Conservation (phyloP, 2,797 vertebrate species). For the Adrianichthys oophorus region DNA sequence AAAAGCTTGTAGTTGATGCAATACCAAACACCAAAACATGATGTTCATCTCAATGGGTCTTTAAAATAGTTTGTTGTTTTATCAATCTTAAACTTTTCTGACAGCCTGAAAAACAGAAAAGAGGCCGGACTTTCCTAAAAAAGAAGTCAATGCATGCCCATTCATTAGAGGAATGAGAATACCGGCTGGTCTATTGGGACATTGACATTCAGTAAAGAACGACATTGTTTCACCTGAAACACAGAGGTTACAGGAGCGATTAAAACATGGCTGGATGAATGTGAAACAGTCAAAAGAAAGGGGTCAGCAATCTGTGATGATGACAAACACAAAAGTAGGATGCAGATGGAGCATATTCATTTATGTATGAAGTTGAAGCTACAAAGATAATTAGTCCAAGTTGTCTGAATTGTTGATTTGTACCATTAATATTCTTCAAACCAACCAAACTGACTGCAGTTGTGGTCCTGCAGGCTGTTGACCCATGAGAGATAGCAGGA, state of each 20-base stretch:
- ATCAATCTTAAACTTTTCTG: too few species aligned
- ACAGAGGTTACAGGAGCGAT: conserved; percentile 20
- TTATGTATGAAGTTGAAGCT: too few species aligned
- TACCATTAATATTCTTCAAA: conserved; percentile 1
- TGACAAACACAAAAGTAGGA: conserved; percentile 7
- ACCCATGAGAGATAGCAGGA: conserved; percentile 50
- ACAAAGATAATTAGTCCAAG: neutral
- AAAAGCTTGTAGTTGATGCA: too few species aligned
- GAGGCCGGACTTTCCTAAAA: conserved; percentile 9
- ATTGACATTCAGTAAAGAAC: conserved; percentile 3
- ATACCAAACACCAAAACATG: too few species aligned
- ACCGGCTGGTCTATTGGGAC: conserved; percentile 11
- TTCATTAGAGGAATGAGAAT: conserved; percentile 37
- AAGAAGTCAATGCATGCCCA: conserved; percentile 29
- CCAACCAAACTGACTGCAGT: conserved; percentile 9
- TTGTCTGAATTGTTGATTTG: conserved; percentile 4
- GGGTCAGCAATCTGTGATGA: conserved; percentile 23
- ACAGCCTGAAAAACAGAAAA: neutral
- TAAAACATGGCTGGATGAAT: conserved; percentile 18
- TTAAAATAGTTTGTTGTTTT: too few species aligned
- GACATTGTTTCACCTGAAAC: conserved; percentile 10
- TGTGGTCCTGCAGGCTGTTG: conserved; percentile 28
- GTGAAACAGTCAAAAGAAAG: conserved; percentile 16
- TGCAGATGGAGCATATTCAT: neutral
- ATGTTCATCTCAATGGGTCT: too few species aligned